phyloP scores from a whole-genome alignment of 2,113 vertebrate species.

The Megaleporinus macrocephalus region DNA sequence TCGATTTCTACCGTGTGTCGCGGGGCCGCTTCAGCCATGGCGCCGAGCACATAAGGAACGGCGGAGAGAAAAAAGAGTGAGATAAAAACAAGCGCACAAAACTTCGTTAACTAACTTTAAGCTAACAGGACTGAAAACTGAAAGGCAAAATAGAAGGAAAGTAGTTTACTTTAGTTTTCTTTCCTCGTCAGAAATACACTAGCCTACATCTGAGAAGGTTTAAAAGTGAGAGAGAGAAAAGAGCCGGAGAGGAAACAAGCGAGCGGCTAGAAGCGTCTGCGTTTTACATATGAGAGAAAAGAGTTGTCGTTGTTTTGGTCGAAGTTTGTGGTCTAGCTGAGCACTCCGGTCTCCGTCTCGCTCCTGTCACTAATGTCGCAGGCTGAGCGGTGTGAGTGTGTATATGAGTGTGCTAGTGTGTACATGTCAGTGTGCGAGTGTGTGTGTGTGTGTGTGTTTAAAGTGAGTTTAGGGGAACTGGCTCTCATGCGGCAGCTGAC shows the following conservation, averaged over 20 bases:
- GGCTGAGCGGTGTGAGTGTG: constrained; percentile 20
- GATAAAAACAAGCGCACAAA: constrained; percentile 8
- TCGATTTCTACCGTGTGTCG: constrained; percentile 85
- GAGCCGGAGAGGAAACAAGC: not conserved
- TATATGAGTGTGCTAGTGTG: constrained; percentile 52
- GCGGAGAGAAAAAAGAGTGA: constrained; percentile 14
- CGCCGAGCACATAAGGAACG: constrained; percentile 66
- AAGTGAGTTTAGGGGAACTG: constrained; percentile 74
- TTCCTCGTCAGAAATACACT: not conserved
- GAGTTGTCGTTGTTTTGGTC: not conserved
- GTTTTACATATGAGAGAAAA: not conserved
- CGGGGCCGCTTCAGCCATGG: constrained; percentile 84
- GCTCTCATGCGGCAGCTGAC: constrained; percentile 64
- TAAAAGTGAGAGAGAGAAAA: not conserved
- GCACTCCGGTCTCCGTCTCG: constrained; percentile 45
- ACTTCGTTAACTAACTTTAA: no score
- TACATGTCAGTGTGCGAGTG: not conserved
- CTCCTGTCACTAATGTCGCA: constrained; percentile 45
- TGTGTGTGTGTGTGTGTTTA: constrained; percentile 46
- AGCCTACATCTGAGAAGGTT: constrained; percentile 29
- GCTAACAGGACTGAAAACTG: not conserved
- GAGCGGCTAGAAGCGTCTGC: not conserved
- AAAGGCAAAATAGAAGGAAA: constrained; percentile 19
- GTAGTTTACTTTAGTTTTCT: not conserved
- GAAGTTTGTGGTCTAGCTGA: constrained; percentile 41